These are phyloP conservation scores for Coenobita brevimanus DNA, from an alignment of 1,140 invertebrate species.

Conservation along the genomic window DNA sequence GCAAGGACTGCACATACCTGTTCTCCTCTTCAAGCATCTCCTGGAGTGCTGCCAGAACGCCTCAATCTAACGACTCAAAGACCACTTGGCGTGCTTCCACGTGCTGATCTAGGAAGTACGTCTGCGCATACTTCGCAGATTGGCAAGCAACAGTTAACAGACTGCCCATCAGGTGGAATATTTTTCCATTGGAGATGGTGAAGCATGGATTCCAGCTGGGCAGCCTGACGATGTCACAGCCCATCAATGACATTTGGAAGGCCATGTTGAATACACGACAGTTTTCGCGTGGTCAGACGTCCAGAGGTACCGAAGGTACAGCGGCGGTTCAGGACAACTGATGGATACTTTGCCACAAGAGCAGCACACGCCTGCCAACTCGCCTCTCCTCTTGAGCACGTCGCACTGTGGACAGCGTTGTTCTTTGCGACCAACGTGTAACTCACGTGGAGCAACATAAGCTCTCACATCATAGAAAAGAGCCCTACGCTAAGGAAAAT, in stretches of 20 bases:
- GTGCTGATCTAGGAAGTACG: neutral
- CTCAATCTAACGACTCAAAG: neutral
- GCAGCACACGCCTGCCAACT: constrained; percentile 11
- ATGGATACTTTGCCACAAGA: neutral
- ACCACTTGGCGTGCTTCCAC: constrained; percentile 3
- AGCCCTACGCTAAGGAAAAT: neutral
- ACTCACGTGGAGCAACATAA: neutral
- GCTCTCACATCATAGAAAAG: neutral
- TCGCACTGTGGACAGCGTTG: neutral
- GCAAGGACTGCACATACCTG: constrained; percentile 71
- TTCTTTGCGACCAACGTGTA: neutral
- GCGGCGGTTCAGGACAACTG: neutral
- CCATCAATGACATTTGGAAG: constrained; percentile 70
- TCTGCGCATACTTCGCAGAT: neutral
- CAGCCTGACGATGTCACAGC: constrained; percentile 55
- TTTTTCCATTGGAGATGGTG: constrained; percentile 67
- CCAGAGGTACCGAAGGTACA: neutral
- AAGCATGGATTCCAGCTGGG: constrained; percentile 71
- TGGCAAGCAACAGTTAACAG: neutral
- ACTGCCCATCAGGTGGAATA: constrained; percentile 9
- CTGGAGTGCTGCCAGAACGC: neutral
- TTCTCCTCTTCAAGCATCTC: constrained; percentile 69
- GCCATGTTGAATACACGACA: constrained; percentile 70
- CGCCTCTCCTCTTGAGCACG: neutral
- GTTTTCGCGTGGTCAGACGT: constrained; percentile 46